Evolutionary conservation across 2,113 vertebrate genomes (phyloP).

Genomic region (Dasypus novemcinctus): DNA sequence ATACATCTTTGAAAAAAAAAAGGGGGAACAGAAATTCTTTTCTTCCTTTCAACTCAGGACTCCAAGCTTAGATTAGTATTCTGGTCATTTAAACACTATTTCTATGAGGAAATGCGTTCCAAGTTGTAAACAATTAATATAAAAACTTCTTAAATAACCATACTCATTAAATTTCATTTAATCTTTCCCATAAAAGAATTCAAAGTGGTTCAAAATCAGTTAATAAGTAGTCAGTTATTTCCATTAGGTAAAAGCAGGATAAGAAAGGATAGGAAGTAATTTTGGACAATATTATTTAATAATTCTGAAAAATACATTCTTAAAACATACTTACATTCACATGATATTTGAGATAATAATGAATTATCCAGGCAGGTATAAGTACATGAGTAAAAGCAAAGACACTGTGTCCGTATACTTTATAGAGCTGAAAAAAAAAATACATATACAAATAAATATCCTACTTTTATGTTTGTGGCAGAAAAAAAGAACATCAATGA

Average conservation of each 20-base stretch:
- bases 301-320: conserved; percentile 34
- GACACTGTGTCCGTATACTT: conserved; percentile 82
- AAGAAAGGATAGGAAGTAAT: neutral
- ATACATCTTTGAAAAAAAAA: too few relatives aligned
- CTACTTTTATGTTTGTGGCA: neutral
- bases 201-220: conserved; percentile 33
- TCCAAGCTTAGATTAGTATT: neutral
- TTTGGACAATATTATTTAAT: conserved; percentile 30
- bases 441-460: conserved; percentile 18
- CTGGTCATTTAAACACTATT: conserved; percentile 32
- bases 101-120: conserved; percentile 27
- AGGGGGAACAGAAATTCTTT: conserved; percentile 3
- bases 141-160: conserved; percentile 16
- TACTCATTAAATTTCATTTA: conserved; percentile 33
- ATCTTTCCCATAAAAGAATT: neutral
- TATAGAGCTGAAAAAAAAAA: conserved; percentile 85
- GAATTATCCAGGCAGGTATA: conserved; percentile 88
- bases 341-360: conserved; percentile 92
- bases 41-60: neutral
- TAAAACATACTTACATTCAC: conserved; percentile 85
- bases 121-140: conserved; percentile 23
- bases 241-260: neutral
- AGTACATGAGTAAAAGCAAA: conserved; percentile 84
- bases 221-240: conserved; percentile 5
- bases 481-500: conserved; percentile 5